Evolutionary conservation across 2,113 vertebrate species (phyloP).

Genomic region (Odocoileus hemionus): DNA sequence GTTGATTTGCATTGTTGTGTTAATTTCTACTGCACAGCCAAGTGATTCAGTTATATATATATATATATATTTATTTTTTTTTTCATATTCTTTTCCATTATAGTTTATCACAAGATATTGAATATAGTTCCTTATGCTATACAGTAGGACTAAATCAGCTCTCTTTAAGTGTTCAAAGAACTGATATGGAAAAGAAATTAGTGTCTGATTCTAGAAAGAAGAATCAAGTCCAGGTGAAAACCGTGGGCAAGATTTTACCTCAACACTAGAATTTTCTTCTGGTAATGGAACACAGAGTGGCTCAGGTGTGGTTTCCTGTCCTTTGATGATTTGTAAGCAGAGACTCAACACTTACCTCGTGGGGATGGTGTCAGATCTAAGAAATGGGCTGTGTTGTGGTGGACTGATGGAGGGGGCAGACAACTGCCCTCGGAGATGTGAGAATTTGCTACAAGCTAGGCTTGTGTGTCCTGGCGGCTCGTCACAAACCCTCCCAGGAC

Average conservation of each 20-base stretch:
- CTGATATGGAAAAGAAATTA: background rate
- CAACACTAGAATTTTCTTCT: background rate
- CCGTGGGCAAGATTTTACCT: background rate
- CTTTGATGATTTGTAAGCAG: background rate
- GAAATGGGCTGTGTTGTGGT: background rate
- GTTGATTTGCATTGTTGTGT: background rate
- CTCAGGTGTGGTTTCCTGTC: background rate
- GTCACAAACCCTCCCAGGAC: no score
- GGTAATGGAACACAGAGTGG: background rate
- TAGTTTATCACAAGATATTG: background rate
- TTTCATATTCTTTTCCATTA: background rate
- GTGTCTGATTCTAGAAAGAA: background rate
- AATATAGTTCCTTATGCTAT: background rate
- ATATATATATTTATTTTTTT: background rate
- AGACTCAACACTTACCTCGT: background rate
- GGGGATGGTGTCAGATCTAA: background rate
- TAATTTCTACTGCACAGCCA: background rate
- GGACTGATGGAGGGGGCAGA: background rate
- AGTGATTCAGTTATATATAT: background rate
- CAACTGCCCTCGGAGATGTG: background rate
- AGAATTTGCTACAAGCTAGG: background rate
- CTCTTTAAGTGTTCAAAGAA: background rate
- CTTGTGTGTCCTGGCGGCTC: background rate
- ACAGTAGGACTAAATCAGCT: background rate
- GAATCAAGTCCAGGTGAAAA: background rate